Evolutionary conservation across 2,888 invertebrate genomes (phyloP).

Genomic region (Amblyjoppa proteus): DNA sequence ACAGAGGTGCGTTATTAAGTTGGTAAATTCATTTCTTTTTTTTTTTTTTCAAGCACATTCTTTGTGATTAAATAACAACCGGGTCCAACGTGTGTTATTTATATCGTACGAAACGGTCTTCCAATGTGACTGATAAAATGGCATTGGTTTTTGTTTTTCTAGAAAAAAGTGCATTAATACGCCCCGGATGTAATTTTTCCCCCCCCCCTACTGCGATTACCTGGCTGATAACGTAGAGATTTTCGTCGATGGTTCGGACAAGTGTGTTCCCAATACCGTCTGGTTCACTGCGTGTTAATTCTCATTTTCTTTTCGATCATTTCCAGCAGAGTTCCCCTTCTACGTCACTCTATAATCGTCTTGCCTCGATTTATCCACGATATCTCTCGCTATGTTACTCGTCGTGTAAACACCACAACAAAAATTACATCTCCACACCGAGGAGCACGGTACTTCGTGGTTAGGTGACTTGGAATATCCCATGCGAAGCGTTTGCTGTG

Average conservation of each 20-base stretch:
- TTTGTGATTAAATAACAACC: slow-evolving; percentile 25
- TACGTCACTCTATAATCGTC: background rate
- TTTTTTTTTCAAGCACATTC: slow-evolving; percentile 47
- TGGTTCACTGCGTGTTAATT: slow-evolving; percentile 1
- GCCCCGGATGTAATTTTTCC: slow-evolving; percentile 22
- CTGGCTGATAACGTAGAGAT: slow-evolving; percentile 56
- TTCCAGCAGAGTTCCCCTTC: slow-evolving; percentile 12
- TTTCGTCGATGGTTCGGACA: slow-evolving; percentile 39
- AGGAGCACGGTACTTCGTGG: slow-evolving; percentile 43
- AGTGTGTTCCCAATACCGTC: slow-evolving; percentile 34
- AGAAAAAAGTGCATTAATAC: slow-evolving; percentile 67
- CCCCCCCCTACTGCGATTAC: slow-evolving; percentile 60
- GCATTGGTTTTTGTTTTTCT: slow-evolving; percentile 41
- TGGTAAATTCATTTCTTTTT: slow-evolving; percentile 27
- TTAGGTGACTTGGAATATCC: slow-evolving; percentile 53
- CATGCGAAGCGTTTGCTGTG: slow-evolving; percentile 65
- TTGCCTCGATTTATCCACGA: slow-evolving; percentile 1
- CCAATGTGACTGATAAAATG: slow-evolving; percentile 26
- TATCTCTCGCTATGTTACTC: slow-evolving; percentile 40
- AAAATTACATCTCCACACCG: slow-evolving; percentile 54
- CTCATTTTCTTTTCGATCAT: background rate
- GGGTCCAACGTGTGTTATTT: slow-evolving; percentile 34
- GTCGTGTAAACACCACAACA: slow-evolving; percentile 37
- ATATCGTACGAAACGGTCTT: slow-evolving; percentile 35
- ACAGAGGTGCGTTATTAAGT: slow-evolving; percentile 30